Evolutionary conservation across 30 jellyfish, hydroid and myxozoan species (phyloP), one percentile per base, ranked within the genome.

Genomic region (Turritopsis dohrnii): DNA sequence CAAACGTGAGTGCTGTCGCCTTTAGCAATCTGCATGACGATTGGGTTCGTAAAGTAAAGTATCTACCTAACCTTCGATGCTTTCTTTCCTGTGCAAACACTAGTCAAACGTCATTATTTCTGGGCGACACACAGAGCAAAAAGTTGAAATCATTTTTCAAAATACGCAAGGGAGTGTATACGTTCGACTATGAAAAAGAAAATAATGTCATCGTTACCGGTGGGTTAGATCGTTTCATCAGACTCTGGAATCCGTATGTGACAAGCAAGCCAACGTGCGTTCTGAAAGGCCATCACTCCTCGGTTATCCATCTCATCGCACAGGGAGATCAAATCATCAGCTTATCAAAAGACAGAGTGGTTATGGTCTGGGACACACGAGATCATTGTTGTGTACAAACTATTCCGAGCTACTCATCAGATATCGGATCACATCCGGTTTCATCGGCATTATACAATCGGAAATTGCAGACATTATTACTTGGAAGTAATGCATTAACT

Each of bases 201-300:
- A 93, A 82, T 80, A 93, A 84, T 72, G 88, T 85, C 21, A 88
- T 93, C 71, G 98, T 93, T n/a, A 87, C 98, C 53, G 98, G 98
- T 26, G 98, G 98, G 8, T 87, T 93, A 25, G 98, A 93, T 53
- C 83, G 98, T 7, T 79, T 65, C 65, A 82, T 93, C 52, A 92
- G 98, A 9, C 87, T 93, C 18, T 93, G 98, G 98, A 93, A 88
- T 76, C 98, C 96, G 53, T 93, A 93, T 71, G 98, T 93, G 29
- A 85, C 95, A 7, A 93, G 53, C 84, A 93, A 88, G 72, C 95
- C 98, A 41, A 87, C 96, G 1, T 82, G 96, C 52, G 98, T 87
- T 73, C 77, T 93, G 19, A 93, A 85, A 82, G 98, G 98, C 8
- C 98, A 93, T 71, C 65, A 73, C 23, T 85, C 98, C 5, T 90